phyloP scores from a whole-genome alignment of 2,797 vertebrate species.

The Pagetopsis macropterus region DNA sequence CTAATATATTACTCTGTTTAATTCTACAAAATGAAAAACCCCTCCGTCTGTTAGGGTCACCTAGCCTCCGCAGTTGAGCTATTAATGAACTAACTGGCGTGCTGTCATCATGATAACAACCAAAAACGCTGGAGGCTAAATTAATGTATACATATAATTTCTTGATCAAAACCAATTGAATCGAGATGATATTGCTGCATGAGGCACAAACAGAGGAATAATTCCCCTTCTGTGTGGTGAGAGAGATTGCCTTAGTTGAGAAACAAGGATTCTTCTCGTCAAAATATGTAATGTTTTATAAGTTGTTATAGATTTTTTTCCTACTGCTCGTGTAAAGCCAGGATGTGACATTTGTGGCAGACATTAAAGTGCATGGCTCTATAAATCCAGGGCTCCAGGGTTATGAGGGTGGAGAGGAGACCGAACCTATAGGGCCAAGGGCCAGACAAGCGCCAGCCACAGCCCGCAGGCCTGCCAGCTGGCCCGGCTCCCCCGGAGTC shows the following conservation, averaged over 20 bases:
- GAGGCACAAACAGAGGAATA: neutral
- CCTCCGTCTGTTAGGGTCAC: conserved; percentile 27
- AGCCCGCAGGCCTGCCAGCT: conserved; percentile 71
- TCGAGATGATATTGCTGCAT: neutral
- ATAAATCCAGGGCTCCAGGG: conserved; percentile 56
- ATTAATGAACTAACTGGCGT: conserved; percentile 39
- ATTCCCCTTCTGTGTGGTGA: neutral
- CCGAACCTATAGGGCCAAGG: conserved; percentile 36
- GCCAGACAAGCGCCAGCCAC: conserved; percentile 52
- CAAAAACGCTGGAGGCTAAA: conserved; percentile 28
- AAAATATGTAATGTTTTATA: neutral
- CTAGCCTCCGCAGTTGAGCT: conserved; percentile 29
- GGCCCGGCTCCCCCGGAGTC: conserved; percentile 69
- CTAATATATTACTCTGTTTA: conserved; percentile 52
- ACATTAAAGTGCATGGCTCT: conserved; percentile 50
- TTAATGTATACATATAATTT: conserved; percentile 25
- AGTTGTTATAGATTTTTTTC: neutral
- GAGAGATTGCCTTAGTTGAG: neutral
- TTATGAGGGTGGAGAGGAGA: conserved; percentile 48
- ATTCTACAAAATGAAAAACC: conserved; percentile 48
- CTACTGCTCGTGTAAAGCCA: conserved; percentile 25
- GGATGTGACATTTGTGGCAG: conserved; percentile 50
- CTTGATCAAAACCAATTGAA: conserved; percentile 37
- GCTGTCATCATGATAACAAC: conserved; percentile 41
- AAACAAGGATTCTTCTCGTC: neutral